Evolutionary conservation across 2,888 invertebrate genomes (phyloP), one percentile per base, ranked within the genome.

Genomic region (Drosophila mulleri): DNA sequence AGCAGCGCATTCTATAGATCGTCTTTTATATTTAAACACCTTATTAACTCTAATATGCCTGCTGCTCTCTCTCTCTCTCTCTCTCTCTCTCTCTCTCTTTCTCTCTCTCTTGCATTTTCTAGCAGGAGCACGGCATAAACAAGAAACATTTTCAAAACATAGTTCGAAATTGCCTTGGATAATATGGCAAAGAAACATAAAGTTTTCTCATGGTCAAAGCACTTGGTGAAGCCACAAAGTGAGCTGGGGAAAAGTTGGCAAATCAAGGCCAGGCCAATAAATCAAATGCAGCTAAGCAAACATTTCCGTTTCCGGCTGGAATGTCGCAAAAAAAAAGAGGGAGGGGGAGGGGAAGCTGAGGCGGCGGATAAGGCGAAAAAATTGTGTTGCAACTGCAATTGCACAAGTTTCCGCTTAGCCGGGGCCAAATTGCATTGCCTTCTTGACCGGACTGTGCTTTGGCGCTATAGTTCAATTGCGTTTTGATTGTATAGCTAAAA

Each of bases 221-320:
- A 32, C 50, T 78, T 48, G 29, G 41, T 63, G 48, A 57, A 39
- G 44, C 42, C 62, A 60, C 57, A 37, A 62, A 59, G 47, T 20
- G 26, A 47, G 35, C 20, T n/a, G 8, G 52, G 41, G 37, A 26
- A 35, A 56, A 62, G 42, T 62, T 48, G 26, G 16, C 7, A 4
- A 12, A 23, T 18, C 48, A 62, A 73, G 69, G 61, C 29, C 61
- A 64, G 44, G 16, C 16, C 35, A 23, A 12, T 18, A 71, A 23
- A 20, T 47, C 23, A 53, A 64, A 50, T 73, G 63, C 78, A 68
- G 53, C 65, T 59, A 62, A 52, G 71, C 45, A 70, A 72, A 68
- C 57, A 83, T 86, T 78, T 86, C 66, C 83, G 65, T 63, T 76
- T 82, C 57, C 76, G 50, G 42, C 48, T 59, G 14, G 14, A 35